A percentile compares a stretch with the other conserved stretches of the same genome.
Conservation (phyloP, 2,888 invertebrate species). For the Conistra vaccinii region DNA sequence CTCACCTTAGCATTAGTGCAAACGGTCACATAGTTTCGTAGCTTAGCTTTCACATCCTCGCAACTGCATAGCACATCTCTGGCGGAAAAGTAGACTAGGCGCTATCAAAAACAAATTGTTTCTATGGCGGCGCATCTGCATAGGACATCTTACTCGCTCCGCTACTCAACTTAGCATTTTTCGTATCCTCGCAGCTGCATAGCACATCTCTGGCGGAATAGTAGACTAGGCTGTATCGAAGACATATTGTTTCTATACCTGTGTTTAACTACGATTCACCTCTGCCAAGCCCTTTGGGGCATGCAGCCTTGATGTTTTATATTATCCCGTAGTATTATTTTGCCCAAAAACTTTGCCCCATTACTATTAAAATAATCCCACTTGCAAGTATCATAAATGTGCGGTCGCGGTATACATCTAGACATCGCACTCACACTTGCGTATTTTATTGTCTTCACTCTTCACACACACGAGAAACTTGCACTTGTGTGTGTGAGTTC, state of each 20-base stretch:
- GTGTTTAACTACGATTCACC: neutral
- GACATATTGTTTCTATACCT: neutral
- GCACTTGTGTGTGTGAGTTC: slow-evolving; percentile 80
- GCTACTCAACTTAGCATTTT: too few relatives aligned
- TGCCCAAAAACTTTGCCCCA: slow-evolving; percentile 36
- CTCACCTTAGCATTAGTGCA: too few relatives aligned
- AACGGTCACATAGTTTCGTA: too few relatives aligned
- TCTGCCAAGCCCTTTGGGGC: neutral
- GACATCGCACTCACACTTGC: slow-evolving; percentile 73
- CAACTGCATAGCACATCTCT: too few relatives aligned
- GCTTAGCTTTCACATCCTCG: too few relatives aligned
- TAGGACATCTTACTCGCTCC: too few relatives aligned
- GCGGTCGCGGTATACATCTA: slow-evolving; percentile 71
- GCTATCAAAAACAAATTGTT: too few relatives aligned
- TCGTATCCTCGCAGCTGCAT: too few relatives aligned
- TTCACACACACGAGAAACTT: slow-evolving; percentile 67
- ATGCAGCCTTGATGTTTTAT: neutral
- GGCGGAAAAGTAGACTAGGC: too few relatives aligned
- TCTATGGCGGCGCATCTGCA: too few relatives aligned
- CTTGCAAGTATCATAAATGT: slow-evolving; percentile 70
- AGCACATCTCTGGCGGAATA: too few relatives aligned
- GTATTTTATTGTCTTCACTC: slow-evolving; percentile 79
- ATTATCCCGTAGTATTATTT: slow-evolving; percentile 23
- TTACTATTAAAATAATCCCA: slow-evolving; percentile 55
- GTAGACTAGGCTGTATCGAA: neutral